These are phyloP conservation scores for Paratilapia polleni DNA, from an alignment of 2,113 vertebrate genomes.

Conservation along the genomic window DNA sequence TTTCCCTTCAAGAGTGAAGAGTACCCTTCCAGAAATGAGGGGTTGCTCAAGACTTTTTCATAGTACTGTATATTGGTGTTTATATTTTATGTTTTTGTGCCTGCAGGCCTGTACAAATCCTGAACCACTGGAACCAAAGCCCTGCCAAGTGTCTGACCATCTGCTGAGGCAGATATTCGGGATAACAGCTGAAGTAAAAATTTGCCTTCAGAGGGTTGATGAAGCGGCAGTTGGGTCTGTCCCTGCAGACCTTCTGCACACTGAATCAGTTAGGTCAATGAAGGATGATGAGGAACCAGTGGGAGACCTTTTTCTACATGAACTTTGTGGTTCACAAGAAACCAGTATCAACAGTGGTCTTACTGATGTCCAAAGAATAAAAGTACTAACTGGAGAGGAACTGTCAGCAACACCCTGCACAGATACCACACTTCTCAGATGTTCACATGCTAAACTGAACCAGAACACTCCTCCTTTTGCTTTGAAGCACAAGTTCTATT, in stretches of 20 bases:
- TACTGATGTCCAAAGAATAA: neutral
- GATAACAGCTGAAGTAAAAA: slow-evolving; percentile 63
- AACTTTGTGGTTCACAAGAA: neutral
- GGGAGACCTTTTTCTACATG: neutral
- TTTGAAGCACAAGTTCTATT: neutral
- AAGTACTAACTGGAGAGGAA: neutral
- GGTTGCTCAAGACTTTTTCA: too few species aligned
- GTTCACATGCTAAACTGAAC: neutral
- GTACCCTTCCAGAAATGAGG: too few species aligned
- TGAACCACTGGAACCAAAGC: neutral
- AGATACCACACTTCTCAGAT: neutral
- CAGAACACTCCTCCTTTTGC: neutral
- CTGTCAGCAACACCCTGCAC: neutral
- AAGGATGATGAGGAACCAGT: slow-evolving; percentile 31
- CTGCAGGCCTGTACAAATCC: slow-evolving; percentile 14
- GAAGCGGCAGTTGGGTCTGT: neutral
- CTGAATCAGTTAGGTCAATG: neutral
- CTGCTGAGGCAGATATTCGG: slow-evolving; percentile 67
- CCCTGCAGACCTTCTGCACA: neutral
- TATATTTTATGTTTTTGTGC: neutral
- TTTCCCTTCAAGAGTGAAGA: too few species aligned
- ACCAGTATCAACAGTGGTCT: neutral
- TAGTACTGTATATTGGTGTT: too few species aligned
- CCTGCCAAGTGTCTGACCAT: slow-evolving; percentile 28
- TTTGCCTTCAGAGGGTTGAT: slow-evolving; percentile 63